Conservation (phyloP, 2,113 vertebrate genomes). For the Lamprologus ornatipinnis region DNA sequence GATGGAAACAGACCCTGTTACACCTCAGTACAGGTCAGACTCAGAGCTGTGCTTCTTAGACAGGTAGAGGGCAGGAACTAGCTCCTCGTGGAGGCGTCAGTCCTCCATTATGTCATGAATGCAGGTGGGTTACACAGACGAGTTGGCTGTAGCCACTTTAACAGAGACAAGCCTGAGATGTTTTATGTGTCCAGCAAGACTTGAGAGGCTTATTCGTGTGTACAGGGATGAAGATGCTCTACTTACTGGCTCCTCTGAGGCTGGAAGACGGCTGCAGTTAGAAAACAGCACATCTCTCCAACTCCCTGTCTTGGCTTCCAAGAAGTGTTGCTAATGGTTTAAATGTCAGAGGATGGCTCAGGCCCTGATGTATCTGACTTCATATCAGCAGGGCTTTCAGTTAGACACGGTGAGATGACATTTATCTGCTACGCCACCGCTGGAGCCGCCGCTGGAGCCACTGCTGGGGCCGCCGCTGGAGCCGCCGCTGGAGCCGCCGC, state of each 20-base stretch:
- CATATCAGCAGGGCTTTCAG: not conserved
- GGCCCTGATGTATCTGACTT: not conserved
- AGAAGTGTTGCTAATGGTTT: not conserved
- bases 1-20: not conserved
- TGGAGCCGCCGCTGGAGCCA: no score
- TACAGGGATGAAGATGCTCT: not conserved
- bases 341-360: not conserved
- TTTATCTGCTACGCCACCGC: no score
- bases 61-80: not conserved
- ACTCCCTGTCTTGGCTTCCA: not conserved
- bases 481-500: no score
- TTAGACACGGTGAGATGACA: not conserved
- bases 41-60: not conserved
- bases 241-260: not conserved
- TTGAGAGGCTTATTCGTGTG: not conserved
- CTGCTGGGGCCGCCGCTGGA: no score
- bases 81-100: not conserved
- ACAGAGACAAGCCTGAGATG: not conserved
- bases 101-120: not conserved
- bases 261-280: not conserved
- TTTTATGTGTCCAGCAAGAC: not conserved
- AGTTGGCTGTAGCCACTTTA: not conserved
- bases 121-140: not conserved
- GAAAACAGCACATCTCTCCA: not conserved
- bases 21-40: not conserved